Evolutionary conservation across 2,113 vertebrate species (phyloP).

Genomic region (Elephantulus edwardii): DNA sequence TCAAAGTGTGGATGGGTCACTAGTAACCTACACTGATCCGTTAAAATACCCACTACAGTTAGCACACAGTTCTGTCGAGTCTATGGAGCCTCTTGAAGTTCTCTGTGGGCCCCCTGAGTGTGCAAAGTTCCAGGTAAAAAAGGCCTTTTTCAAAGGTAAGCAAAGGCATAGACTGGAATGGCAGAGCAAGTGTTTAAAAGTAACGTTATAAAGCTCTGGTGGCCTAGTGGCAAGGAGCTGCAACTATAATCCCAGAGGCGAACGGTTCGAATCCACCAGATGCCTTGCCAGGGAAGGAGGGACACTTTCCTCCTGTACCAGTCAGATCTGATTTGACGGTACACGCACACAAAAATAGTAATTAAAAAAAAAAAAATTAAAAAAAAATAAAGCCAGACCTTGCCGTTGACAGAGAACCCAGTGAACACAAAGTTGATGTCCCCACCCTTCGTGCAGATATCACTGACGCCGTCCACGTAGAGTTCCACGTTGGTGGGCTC

Average conservation of each 20-base stretch:
- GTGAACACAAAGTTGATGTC: slow-evolving; percentile 99
- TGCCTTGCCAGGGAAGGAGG: no score
- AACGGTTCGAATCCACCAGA: no score
- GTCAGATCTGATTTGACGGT: no score
- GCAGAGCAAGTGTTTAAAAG: not conserved
- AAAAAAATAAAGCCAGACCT: slow-evolving; percentile 86
- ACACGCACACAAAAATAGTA: no score
- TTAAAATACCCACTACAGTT: no score
- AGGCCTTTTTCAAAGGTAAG: not conserved
- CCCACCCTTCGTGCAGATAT: slow-evolving; percentile 97
- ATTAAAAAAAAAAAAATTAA: no score
- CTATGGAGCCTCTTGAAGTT: not conserved
- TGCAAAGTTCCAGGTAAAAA: not conserved
- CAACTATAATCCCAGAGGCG: no score
- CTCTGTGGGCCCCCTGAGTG: not conserved
- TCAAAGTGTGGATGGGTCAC: not conserved
- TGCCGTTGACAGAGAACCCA: slow-evolving; percentile 95
- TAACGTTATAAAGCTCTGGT: not conserved
- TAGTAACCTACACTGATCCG: not conserved
- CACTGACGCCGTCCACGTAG: slow-evolving; percentile 94
- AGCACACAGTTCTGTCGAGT: not conserved
- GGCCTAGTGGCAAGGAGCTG: no score
- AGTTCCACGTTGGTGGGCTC: slow-evolving; percentile 96
- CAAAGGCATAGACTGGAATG: not conserved
- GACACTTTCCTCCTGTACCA: no score